Percentiles rank a stretch among this genome's conserved stretches.
Evolutionary conservation across 2,888 invertebrate genomes (phyloP).

Genomic region (Pachymerium ferrugineum): DNA sequence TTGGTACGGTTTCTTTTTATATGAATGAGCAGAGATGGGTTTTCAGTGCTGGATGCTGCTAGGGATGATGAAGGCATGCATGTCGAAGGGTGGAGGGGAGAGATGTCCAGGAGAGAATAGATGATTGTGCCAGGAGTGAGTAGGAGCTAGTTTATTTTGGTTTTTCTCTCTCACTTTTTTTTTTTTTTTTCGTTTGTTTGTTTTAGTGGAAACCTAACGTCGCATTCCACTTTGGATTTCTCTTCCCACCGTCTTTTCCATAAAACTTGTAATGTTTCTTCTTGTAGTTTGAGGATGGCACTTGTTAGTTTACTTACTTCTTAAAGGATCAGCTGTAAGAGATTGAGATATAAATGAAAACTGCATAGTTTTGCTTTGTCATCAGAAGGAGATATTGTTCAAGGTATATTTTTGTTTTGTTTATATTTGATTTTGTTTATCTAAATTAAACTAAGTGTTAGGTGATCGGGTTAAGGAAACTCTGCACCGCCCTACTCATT

Average conservation of each 20-base stretch:
- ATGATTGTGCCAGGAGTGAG: too few species aligned
- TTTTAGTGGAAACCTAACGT: too few species aligned
- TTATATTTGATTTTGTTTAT: too few species aligned
- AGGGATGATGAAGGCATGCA: not conserved
- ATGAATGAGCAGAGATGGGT: not conserved
- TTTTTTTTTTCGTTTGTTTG: too few species aligned
- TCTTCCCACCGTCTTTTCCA: constrained; percentile 99
- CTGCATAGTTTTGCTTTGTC: too few species aligned
- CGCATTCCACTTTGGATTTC: constrained; percentile 60
- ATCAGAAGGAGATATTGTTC: too few species aligned
- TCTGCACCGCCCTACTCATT: too few species aligned
- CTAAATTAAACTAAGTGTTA: too few species aligned
- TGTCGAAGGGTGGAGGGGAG: not conserved
- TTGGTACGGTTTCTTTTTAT: not conserved
- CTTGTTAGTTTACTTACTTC: constrained; percentile 90
- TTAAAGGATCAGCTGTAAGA: constrained; percentile 81
- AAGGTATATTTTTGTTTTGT: too few species aligned
- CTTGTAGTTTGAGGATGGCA: constrained; percentile 89
- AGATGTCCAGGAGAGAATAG: not conserved
- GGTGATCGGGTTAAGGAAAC: too few species aligned
- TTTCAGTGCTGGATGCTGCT: not conserved
- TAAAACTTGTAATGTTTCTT: constrained; percentile 56
- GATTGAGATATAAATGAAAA: not conserved
- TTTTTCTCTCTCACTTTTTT: too few species aligned
- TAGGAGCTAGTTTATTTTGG: too few species aligned